phyloP scores from a whole-genome alignment of 2,888 invertebrate species.

The Monopis laevigella region DNA sequence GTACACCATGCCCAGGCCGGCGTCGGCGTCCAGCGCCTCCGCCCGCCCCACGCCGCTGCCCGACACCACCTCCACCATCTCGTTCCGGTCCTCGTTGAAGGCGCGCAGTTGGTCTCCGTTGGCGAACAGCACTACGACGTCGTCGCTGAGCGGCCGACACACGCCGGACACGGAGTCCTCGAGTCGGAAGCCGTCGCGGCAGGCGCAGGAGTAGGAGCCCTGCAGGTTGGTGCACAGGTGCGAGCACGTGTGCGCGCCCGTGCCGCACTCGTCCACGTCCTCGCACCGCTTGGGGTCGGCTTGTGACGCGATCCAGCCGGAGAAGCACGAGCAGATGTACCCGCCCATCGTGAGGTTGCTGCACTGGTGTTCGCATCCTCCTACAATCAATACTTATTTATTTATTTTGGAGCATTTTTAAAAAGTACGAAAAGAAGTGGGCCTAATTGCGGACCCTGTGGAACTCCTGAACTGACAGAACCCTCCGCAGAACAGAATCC shows the following conservation, averaged over 20 bases:
- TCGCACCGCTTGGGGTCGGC: slow-evolving; percentile 84
- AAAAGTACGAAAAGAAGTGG: too few species aligned
- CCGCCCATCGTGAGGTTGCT: slow-evolving; percentile 73
- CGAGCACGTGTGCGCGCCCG: slow-evolving; percentile 88
- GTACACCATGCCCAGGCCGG: slow-evolving; percentile 84
- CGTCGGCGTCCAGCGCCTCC: slow-evolving; percentile 91
- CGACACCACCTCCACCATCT: slow-evolving; percentile 72
- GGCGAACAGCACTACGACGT: slow-evolving; percentile 76
- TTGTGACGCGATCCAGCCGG: slow-evolving; percentile 83
- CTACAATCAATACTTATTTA: slow-evolving; percentile 48
- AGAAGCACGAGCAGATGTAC: slow-evolving; percentile 90
- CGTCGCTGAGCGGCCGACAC: slow-evolving; percentile 59
- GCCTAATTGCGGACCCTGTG: too few species aligned
- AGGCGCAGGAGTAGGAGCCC: slow-evolving; percentile 88
- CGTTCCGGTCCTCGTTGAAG: slow-evolving; percentile 71
- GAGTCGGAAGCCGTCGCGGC: slow-evolving; percentile 81
- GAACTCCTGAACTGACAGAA: too few species aligned
- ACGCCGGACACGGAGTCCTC: slow-evolving; percentile 83
- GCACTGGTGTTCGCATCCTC: slow-evolving; percentile 94
- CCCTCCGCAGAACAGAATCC: too few species aligned
- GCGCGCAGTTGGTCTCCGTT: slow-evolving; percentile 90
- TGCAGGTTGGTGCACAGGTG: slow-evolving; percentile 93
- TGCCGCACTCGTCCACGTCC: slow-evolving; percentile 90
- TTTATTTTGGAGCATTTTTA: too few species aligned
- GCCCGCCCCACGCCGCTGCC: slow-evolving; percentile 77